A percentile compares a stretch with the other conserved stretches of the same genome.
Conservation (phyloP, 2,888 invertebrate species). For the Xestoiulus laeticollis region DNA sequence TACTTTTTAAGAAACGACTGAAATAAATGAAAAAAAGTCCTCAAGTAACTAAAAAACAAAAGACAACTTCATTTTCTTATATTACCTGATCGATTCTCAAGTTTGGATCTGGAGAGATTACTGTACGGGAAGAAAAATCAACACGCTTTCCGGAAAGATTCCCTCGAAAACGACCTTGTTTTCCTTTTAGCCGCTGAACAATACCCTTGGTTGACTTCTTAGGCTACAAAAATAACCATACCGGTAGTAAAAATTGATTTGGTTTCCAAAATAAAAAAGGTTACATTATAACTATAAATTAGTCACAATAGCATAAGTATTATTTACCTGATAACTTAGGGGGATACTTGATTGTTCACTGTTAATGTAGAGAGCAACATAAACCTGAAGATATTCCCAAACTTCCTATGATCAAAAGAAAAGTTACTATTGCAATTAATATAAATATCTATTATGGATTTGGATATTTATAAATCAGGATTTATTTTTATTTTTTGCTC, state of each 20-base stretch:
- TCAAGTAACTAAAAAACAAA: too few relatives aligned
- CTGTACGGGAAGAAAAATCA: conserved; percentile 96
- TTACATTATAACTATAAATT: neutral
- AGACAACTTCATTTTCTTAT: too few relatives aligned
- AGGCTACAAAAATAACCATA: conserved; percentile 69
- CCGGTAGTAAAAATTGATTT: too few relatives aligned
- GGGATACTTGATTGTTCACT: conserved; percentile 97
- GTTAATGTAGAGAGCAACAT: conserved; percentile 95
- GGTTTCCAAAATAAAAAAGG: too few relatives aligned
- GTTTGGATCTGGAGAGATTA: conserved; percentile 99
- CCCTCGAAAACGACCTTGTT: conserved; percentile 97
- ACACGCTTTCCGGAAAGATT: conserved; percentile 98
- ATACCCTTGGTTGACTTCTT: conserved; percentile 87
- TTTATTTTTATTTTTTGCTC: too few relatives aligned
- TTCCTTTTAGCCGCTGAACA: conserved; percentile 95
- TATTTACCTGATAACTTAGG: conserved; percentile 79
- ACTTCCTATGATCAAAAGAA: conserved; percentile 67
- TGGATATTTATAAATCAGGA: conserved; percentile 60
- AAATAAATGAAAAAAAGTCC: too few relatives aligned
- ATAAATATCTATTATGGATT: neutral
- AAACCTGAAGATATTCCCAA: conserved; percentile 97
- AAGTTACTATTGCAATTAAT: neutral
- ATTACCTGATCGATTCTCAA: conserved; percentile 91
- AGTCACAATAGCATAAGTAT: neutral
- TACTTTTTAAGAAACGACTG: too few relatives aligned